Evolutionary conservation across 2,113 vertebrate species (phyloP).

Genomic region (Perognathus longimembris): DNA sequence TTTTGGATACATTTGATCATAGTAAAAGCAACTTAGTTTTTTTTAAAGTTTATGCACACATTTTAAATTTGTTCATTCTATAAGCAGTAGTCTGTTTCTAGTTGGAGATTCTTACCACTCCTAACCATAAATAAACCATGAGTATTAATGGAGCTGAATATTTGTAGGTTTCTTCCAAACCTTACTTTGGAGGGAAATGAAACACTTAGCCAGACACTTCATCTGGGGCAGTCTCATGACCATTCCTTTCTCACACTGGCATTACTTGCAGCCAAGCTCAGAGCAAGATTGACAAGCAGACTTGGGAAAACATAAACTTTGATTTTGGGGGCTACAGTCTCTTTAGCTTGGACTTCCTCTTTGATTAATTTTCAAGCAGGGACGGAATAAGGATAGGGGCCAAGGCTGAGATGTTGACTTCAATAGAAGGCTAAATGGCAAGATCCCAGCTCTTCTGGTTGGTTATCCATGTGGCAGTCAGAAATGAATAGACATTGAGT

Average conservation of each 20-base stretch:
- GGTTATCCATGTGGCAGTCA: slow-evolving; percentile 23
- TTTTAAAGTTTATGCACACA: not conserved
- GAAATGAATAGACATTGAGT: slow-evolving; percentile 19
- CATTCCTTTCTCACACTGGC: slow-evolving; percentile 7
- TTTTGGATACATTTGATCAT: slow-evolving; percentile 57
- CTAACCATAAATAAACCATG: slow-evolving; percentile 33
- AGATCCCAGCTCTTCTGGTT: slow-evolving; percentile 28
- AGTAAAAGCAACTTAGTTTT: slow-evolving; percentile 38
- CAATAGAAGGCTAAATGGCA: not conserved
- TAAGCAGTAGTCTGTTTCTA: slow-evolving; percentile 21
- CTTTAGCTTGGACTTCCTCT: not conserved
- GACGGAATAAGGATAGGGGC: not conserved
- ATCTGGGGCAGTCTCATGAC: not conserved
- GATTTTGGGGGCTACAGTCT: not conserved
- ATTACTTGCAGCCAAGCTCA: not conserved
- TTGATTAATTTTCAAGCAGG: slow-evolving; percentile 7
- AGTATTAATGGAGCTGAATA: not conserved
- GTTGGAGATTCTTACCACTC: slow-evolving; percentile 17
- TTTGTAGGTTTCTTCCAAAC: slow-evolving; percentile 13
- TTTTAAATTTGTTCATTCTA: slow-evolving; percentile 51
- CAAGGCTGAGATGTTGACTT: not conserved
- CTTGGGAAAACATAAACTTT: not conserved
- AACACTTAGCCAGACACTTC: not conserved
- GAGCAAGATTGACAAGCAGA: not conserved
- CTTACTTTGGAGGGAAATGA: not conserved